These are phyloP conservation scores for Antheraea assamensis DNA, from an alignment of 2,888 invertebrate species.

Conservation along the genomic window DNA sequence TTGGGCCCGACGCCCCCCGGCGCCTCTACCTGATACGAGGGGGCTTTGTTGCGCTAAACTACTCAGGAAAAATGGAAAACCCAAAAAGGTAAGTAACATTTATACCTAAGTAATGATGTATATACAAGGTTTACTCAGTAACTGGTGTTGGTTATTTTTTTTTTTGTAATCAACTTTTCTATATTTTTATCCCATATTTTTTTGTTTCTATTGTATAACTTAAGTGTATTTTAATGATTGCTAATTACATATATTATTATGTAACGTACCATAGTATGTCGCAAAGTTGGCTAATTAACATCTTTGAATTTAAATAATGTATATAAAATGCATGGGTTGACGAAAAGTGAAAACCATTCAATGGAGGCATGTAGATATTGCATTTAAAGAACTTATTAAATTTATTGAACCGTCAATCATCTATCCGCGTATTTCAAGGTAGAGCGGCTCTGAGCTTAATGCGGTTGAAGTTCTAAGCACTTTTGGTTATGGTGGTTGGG, in stretches of 20 bases:
- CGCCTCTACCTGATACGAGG: slow-evolving; percentile 85
- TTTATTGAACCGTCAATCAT: slow-evolving; percentile 40
- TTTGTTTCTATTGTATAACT: neutral
- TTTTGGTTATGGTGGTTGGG: slow-evolving; percentile 58
- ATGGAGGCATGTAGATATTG: slow-evolving; percentile 30
- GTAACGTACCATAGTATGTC: neutral
- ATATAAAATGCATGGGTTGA: no score
- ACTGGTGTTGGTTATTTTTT: no score
- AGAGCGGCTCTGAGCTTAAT: slow-evolving; percentile 57
- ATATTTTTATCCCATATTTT: neutral
- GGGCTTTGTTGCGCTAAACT: slow-evolving; percentile 92
- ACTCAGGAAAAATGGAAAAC: slow-evolving; percentile 90
- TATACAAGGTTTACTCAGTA: neutral
- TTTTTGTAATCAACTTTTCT: neutral
- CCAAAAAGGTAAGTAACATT: slow-evolving; percentile 85
- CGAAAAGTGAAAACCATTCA: neutral
- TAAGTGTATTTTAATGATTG: neutral
- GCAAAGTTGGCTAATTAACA: neutral
- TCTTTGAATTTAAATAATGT: neutral
- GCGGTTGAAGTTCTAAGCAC: slow-evolving; percentile 64
- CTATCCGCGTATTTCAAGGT: slow-evolving; percentile 69
- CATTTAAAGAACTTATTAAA: slow-evolving; percentile 46
- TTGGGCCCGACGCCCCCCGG: slow-evolving; percentile 71
- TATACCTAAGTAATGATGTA: neutral
- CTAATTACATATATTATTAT: neutral